phyloP scores from a whole-genome alignment of 2,888 invertebrate species.

The Cephus nigrinus region DNA sequence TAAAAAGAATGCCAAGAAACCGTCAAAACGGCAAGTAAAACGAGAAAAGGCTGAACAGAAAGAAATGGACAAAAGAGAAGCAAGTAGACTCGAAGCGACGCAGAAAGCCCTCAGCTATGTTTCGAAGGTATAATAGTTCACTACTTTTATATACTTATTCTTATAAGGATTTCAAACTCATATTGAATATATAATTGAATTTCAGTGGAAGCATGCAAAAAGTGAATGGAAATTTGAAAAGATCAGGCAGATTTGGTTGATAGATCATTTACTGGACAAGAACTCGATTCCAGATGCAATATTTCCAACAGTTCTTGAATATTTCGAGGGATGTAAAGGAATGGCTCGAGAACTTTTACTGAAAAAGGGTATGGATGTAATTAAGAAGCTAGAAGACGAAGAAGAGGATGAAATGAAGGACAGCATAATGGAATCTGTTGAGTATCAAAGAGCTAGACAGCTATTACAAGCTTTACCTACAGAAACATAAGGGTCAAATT shows the following conservation, averaged over 20 bases:
- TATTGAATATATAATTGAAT: conserved; percentile 7
- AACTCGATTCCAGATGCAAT: conserved; percentile 71
- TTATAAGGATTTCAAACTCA: neutral
- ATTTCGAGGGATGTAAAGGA: conserved; percentile 78
- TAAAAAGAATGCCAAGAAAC: conserved; percentile 58
- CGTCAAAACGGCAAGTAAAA: conserved; percentile 76
- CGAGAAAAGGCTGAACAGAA: conserved; percentile 72
- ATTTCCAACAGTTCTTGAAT: conserved; percentile 77
- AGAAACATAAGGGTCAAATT: conserved; percentile 59
- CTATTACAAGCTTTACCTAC: conserved; percentile 73
- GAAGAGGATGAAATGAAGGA: conserved; percentile 62
- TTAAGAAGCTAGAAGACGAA: conserved; percentile 73
- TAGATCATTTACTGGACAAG: conserved; percentile 75
- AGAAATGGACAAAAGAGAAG: conserved; percentile 69
- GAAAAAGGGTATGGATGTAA: conserved; percentile 74
- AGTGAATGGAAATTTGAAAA: conserved; percentile 86
- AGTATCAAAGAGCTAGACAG: conserved; percentile 74
- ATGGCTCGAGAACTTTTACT: conserved; percentile 73
- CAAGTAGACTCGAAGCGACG: conserved; percentile 70
- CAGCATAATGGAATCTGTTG: conserved; percentile 54
- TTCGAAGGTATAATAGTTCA: conserved; percentile 54
- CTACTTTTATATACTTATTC: neutral
- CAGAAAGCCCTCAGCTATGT: conserved; percentile 76
- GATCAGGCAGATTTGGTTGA: conserved; percentile 80
- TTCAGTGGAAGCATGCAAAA: conserved; percentile 77